Percentiles rank a stretch among this genome's conserved stretches.
Conservation (phyloP, 2,888 invertebrate genomes). For the Cenopis cana region DNA sequence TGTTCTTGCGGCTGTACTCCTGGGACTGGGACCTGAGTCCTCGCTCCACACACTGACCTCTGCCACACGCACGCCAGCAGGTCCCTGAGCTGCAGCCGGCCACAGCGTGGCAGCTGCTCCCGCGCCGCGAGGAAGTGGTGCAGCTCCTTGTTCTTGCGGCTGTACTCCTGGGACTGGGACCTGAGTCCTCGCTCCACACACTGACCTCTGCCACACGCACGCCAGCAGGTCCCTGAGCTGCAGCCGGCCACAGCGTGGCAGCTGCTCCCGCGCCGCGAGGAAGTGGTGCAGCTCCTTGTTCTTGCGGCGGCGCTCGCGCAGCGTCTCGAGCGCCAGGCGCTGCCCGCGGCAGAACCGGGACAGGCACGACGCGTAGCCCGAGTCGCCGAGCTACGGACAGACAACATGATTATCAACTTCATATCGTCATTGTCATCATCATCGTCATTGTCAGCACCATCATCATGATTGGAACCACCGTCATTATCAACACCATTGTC, state of each 20-base stretch:
- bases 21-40: too few relatives aligned
- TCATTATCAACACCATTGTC: too few relatives aligned
- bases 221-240: constrained; percentile 92
- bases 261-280: constrained; percentile 91
- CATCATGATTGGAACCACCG: too few relatives aligned
- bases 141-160: constrained; percentile 92
- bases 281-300: constrained; percentile 91
- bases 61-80: constrained; percentile 86
- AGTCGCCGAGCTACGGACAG: constrained; percentile 86
- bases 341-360: constrained; percentile 95
- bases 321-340: constrained; percentile 92
- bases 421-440: too few relatives aligned
- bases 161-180: too few relatives aligned
- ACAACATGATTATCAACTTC: too few relatives aligned
- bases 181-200: too few relatives aligned
- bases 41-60: constrained; percentile 69
- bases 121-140: constrained; percentile 90
- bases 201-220: constrained; percentile 81
- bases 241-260: constrained; percentile 92
- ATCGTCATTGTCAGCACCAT: too few relatives aligned
- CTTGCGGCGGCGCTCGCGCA: constrained; percentile 91
- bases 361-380: constrained; percentile 89
- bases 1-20: constrained; percentile 90
- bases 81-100: constrained; percentile 93
- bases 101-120: constrained; percentile 92